A percentile compares a stretch with the other conserved stretches of the same genome.
phyloP scores from a whole-genome alignment of 2,888 invertebrate genomes.

The Spatulosminthurus flaviceps region DNA sequence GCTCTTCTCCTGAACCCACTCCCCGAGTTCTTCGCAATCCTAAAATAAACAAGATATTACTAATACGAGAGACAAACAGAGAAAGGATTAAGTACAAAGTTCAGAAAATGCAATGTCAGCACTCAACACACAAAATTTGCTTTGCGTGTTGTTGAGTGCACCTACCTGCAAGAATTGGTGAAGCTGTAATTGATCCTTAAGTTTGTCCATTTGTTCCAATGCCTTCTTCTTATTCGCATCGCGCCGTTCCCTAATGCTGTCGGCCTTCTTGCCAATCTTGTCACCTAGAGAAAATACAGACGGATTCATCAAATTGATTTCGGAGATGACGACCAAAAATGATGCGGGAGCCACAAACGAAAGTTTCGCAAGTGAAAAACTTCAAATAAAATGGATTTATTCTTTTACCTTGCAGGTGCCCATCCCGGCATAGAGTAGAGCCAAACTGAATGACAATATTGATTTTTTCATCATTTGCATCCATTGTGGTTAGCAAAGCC shows the following conservation, averaged over 20 bases:
- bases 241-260: slow-evolving; percentile 89
- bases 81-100: not conserved
- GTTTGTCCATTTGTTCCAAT: slow-evolving; percentile 86
- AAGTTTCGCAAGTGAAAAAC: no score
- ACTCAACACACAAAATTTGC: no score
- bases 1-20: slow-evolving; percentile 99
- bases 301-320: no score
- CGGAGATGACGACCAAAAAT: no score
- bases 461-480: slow-evolving; percentile 99
- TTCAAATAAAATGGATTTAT: no score
- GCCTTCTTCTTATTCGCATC: slow-evolving; percentile 91
- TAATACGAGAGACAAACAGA: no score
- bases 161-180: slow-evolving; percentile 84
- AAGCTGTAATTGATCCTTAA: slow-evolving; percentile 92
- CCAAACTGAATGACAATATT: slow-evolving; percentile 96
- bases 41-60: slow-evolving; percentile 68
- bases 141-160: no score
- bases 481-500: slow-evolving; percentile 99
- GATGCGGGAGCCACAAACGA: no score
- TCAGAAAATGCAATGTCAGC: no score
- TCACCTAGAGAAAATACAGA: slow-evolving; percentile 75
- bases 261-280: slow-evolving; percentile 95
- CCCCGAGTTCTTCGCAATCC: slow-evolving; percentile 94
- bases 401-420: slow-evolving; percentile 82
- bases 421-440: slow-evolving; percentile 86